These are phyloP conservation scores for Steinernema hermaphroditum DNA, from an alignment of 2,888 invertebrate genomes.

Conservation along the genomic window DNA sequence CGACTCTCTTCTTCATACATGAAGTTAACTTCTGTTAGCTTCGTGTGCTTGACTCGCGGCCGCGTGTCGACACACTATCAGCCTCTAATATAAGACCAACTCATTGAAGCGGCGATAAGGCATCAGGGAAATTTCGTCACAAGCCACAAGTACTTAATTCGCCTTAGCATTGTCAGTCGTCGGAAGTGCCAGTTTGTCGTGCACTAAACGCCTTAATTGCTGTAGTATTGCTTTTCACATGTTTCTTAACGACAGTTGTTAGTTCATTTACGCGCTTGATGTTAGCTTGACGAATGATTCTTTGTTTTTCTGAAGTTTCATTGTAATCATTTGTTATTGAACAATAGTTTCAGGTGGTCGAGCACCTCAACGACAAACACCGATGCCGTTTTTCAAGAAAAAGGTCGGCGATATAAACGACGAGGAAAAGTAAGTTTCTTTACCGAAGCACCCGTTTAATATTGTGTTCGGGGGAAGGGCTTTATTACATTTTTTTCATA, in stretches of 20 bases:
- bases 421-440: too few species aligned
- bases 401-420: background rate
- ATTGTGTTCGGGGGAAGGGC: too few species aligned
- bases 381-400: background rate
- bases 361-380: background rate
- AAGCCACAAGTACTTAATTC: constrained; percentile 6
- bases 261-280: too few species aligned
- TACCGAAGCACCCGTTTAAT: too few species aligned
- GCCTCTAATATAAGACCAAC: background rate
- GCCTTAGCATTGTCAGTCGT: background rate
- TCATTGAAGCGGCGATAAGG: constrained; percentile 16
- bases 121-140: constrained; percentile 11
- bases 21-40: background rate
- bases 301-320: too few species aligned
- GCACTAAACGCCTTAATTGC: too few species aligned
- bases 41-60: background rate
- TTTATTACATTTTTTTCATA: too few species aligned
- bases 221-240: too few species aligned
- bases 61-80: constrained; percentile 5
- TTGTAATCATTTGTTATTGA: too few species aligned
- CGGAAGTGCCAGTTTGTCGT: too few species aligned
- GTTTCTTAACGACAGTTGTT: too few species aligned
- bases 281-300: too few species aligned
- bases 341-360: background rate
- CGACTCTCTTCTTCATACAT: background rate